Conservation (phyloP, 2,797 vertebrate genomes). For the Alcedo atthis region DNA sequence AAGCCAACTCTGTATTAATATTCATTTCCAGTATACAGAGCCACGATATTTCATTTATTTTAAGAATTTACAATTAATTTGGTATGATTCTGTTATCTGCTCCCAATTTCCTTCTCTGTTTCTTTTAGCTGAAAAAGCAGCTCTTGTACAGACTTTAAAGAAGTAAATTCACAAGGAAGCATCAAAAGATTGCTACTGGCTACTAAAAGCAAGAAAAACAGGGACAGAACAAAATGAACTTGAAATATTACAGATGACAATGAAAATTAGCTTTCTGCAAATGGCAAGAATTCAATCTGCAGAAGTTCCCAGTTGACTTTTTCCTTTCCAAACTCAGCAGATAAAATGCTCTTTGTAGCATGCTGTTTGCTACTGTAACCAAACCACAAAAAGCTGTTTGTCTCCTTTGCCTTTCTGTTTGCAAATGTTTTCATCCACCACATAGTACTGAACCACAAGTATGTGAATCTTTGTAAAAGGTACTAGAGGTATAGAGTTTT, state of each 20-base stretch:
- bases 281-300: constrained; percentile 41
- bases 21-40: constrained; percentile 69
- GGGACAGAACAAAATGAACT: constrained; percentile 52
- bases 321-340: constrained; percentile 2
- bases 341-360: not conserved
- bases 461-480: not conserved
- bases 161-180: constrained; percentile 63
- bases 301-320: constrained; percentile 31
- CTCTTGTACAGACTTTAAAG: constrained; percentile 49
- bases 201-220: constrained; percentile 56
- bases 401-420: not conserved
- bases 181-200: constrained; percentile 71
- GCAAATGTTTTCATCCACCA: not conserved
- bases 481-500: not conserved
- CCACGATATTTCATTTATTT: constrained; percentile 76
- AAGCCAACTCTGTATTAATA: constrained; percentile 71
- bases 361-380: not conserved
- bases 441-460: not conserved
- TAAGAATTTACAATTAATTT: constrained; percentile 77
- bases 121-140: constrained; percentile 69
- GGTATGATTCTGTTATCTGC: constrained; percentile 70
- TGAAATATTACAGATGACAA: constrained; percentile 61
- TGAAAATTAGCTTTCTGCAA: constrained; percentile 61
- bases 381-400: not conserved
- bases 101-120: constrained; percentile 70